Evolutionary conservation across 2,888 invertebrate genomes (phyloP).

Genomic region (Frankliniella intonsa): DNA sequence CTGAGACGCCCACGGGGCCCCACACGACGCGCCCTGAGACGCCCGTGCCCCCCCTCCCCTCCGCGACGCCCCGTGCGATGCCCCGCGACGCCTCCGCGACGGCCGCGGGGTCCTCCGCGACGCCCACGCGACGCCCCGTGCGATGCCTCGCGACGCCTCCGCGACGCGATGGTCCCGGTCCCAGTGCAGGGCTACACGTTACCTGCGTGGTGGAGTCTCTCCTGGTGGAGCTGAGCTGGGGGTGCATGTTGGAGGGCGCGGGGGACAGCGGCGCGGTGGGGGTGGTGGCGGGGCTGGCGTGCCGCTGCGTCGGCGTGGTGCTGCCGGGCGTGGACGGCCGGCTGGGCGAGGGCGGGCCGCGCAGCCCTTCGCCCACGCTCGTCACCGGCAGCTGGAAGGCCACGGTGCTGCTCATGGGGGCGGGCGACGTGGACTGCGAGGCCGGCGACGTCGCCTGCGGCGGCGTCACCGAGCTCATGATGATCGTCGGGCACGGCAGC

Average conservation of each 20-base stretch:
- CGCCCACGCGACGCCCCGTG: no score
- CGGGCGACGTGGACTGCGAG: slow-evolving; percentile 29
- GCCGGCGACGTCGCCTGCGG: slow-evolving; percentile 73
- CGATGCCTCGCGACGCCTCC: no score
- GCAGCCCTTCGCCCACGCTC: slow-evolving; percentile 8
- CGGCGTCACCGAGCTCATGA: slow-evolving; percentile 77
- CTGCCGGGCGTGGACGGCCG: slow-evolving; percentile 41
- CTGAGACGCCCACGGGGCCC: no score
- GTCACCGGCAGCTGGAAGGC: slow-evolving; percentile 29
- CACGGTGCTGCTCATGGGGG: slow-evolving; percentile 28
- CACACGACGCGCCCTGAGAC: no score
- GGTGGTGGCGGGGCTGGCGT: slow-evolving; percentile 29
- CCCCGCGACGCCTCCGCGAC: no score
- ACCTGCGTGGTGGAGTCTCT: slow-evolving; percentile 85
- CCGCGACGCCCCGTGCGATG: no score
- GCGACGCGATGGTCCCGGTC: no score
- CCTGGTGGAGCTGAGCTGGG: slow-evolving; percentile 42
- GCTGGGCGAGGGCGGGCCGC: slow-evolving; percentile 35
- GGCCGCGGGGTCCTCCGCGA: no score
- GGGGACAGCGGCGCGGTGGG: slow-evolving; percentile 32
- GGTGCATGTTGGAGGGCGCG: slow-evolving; percentile 32
- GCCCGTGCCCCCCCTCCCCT: no score
- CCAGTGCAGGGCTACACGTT: slow-evolving; percentile 40
- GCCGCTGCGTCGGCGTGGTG: slow-evolving; percentile 41
- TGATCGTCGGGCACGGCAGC: slow-evolving; percentile 65